These are phyloP conservation scores for Sinocyclocheilus grahami DNA, from an alignment of 2,113 vertebrate genomes.

Conservation along the genomic window DNA sequence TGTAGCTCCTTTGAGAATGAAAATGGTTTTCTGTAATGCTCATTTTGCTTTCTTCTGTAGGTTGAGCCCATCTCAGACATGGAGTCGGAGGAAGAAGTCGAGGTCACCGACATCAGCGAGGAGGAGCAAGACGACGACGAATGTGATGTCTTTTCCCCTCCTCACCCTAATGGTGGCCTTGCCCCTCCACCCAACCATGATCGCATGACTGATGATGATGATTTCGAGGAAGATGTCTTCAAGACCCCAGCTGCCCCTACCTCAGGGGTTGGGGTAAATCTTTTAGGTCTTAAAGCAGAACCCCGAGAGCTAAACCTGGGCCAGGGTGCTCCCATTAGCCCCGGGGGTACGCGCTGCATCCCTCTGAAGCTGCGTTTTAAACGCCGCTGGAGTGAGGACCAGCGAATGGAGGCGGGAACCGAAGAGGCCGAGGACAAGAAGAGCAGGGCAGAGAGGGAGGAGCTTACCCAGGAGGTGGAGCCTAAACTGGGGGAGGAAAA, in stretches of 20 bases:
- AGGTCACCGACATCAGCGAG: conserved; percentile 91
- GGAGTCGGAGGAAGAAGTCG: conserved; percentile 86
- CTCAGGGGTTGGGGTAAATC: conserved; percentile 45
- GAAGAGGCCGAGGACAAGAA: conserved; percentile 83
- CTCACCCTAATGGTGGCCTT: conserved; percentile 36
- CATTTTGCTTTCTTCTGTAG: conserved; percentile 52
- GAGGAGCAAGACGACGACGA: conserved; percentile 70
- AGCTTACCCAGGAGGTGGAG: conserved; percentile 51
- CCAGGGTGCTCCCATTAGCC: conserved; percentile 63
- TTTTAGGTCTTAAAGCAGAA: conserved; percentile 70
- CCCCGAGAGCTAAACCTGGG: conserved; percentile 59
- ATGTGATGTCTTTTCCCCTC: conserved; percentile 63
- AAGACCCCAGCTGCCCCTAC: conserved; percentile 82
- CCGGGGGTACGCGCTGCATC: conserved; percentile 78
- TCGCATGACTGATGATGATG: conserved; percentile 63
- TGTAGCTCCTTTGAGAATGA: neutral
- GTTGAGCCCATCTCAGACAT: conserved; percentile 89
- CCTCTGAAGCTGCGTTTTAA: conserved; percentile 91
- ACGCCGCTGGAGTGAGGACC: conserved; percentile 90
- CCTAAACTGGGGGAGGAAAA: conserved; percentile 50
- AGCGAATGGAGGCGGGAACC: conserved; percentile 83
- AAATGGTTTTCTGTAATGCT: neutral
- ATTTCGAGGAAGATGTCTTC: conserved; percentile 86
- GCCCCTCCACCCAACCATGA: conserved; percentile 40
- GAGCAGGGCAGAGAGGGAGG: conserved; percentile 46